Percentiles rank a stretch among this genome's conserved stretches.
phyloP scores from a whole-genome alignment of 2,888 invertebrate genomes.

The Erpobdella octoculata region DNA sequence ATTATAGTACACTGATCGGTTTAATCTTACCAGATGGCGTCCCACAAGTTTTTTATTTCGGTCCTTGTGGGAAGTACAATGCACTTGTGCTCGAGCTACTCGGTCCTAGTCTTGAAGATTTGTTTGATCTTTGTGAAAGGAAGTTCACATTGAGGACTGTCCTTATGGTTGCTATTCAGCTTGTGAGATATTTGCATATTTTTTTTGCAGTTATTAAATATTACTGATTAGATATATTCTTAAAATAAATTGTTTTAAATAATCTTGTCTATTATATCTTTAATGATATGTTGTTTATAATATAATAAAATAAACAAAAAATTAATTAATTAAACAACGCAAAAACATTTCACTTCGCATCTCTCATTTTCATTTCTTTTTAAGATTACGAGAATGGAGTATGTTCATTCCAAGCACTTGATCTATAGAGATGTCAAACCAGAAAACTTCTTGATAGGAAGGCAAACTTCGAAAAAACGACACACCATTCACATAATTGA shows the following conservation, averaged over 20 bases:
- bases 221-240: no score
- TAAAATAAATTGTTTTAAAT: no score
- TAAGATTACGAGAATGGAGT: conserved; percentile 96
- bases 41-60: conserved; percentile 93
- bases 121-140: conserved; percentile 97
- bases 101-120: conserved; percentile 95
- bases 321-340: no score
- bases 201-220: neutral
- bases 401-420: conserved; percentile 95
- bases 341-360: no score
- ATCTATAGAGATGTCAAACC: conserved; percentile 99
- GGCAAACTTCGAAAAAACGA: conserved; percentile 91
- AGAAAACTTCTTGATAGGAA: conserved; percentile 97
- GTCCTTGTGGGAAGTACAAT: conserved; percentile 58
- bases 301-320: no score
- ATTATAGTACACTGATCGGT: no score
- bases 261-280: neutral
- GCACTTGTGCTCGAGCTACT: conserved; percentile 98
- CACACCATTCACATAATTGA: conserved; percentile 99
- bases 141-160: conserved; percentile 96
- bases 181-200: conserved; percentile 59
- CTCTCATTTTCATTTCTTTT: conserved; percentile 39
- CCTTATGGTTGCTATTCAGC: conserved; percentile 92
- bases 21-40: conserved; percentile 70
- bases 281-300: no score